phyloP scores from a whole-genome alignment of 2,888 invertebrate genomes.

The Drosophila kuntzei region DNA sequence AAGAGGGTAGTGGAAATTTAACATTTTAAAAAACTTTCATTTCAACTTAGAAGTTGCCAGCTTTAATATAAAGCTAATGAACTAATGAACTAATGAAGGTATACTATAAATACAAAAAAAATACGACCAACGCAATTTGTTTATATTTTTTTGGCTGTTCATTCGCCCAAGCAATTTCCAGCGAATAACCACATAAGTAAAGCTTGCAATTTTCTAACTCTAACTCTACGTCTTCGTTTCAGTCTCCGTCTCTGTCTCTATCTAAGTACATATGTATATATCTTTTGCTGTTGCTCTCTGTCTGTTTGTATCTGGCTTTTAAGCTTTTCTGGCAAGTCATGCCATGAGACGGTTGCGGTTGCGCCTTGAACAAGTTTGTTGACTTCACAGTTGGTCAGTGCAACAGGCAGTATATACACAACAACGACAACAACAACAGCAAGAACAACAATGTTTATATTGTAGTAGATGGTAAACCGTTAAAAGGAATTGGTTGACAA shows the following conservation, averaged over 20 bases:
- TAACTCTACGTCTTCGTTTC: constrained; percentile 21
- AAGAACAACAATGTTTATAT: constrained; percentile 10
- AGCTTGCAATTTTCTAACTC: constrained; percentile 47
- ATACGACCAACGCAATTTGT: constrained; percentile 26
- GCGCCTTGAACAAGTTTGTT: constrained; percentile 74
- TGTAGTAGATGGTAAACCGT: constrained; percentile 44
- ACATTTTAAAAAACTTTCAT: neutral
- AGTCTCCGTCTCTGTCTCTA: constrained; percentile 21
- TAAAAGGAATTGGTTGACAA: constrained; percentile 71
- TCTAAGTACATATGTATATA: constrained; percentile 1
- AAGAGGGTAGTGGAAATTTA: no score
- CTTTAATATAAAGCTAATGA: constrained; percentile 18
- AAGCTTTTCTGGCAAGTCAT: constrained; percentile 65
- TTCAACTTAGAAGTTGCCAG: no score
- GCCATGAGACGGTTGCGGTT: constrained; percentile 28
- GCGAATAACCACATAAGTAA: constrained; percentile 26
- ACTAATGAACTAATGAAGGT: constrained; percentile 16
- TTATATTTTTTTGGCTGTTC: constrained; percentile 17
- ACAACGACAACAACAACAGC: constrained; percentile 14
- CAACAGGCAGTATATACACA: constrained; percentile 37
- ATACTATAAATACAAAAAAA: constrained; percentile 1
- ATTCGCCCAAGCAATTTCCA: constrained; percentile 32
- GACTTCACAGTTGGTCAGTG: constrained; percentile 62
- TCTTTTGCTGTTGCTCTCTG: neutral
- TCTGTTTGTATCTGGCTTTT: constrained; percentile 21